Base-by-base conservation (phyloP, 2,113 vertebrate species). In the Pangasianodon hypophthalmus region DNA sequence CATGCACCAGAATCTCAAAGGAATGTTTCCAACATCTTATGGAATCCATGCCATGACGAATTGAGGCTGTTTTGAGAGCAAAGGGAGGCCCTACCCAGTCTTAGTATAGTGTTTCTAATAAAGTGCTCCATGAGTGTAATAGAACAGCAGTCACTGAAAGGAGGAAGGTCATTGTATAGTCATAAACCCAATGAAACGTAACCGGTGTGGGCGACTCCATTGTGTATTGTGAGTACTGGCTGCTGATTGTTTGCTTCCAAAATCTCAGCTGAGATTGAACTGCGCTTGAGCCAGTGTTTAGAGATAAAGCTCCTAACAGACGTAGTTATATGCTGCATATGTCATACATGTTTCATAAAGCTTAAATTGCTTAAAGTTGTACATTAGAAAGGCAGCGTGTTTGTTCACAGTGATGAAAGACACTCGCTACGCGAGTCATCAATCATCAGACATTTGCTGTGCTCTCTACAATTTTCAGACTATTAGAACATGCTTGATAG, bases 401-500 rank as follows among this genome's bases (percentile, higher is more conserved):
- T 85, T 14, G 58, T 37, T 54, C 82, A 73, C 50, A 50, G 69
- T 52, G 19, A 71, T 32, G n/a, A 62, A 89, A 84, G 71, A 85
- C 69, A 84, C 80, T 32, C 32, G 18, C 64, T 32, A 16, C 10
- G 50, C 21, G 5, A 79, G 16, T 29, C 73, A 50, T 84, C 41
- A 32, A 50, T 84, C 69, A 75, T 69, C 26, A 79, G 79, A 79
- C 56, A 44, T 67, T 67, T 71, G 41, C 54, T 77, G 19, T 58
- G 71, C 48, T 75, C 80, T 54, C 48, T 16, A 14, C 82, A 82
- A 86, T 86, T 64, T 82, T 87, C 84, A 46, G 73, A 80, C 32
- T 79, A 86, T 89, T 86, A 86, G 58, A 77, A 44, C 82, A 52
- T 80, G 84, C 85, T 84, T 87, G 32, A 84, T 56, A 87, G 79